Evolutionary conservation across 1,140 invertebrate species (phyloP).

Genomic region (Drosophila ambigua): DNA sequence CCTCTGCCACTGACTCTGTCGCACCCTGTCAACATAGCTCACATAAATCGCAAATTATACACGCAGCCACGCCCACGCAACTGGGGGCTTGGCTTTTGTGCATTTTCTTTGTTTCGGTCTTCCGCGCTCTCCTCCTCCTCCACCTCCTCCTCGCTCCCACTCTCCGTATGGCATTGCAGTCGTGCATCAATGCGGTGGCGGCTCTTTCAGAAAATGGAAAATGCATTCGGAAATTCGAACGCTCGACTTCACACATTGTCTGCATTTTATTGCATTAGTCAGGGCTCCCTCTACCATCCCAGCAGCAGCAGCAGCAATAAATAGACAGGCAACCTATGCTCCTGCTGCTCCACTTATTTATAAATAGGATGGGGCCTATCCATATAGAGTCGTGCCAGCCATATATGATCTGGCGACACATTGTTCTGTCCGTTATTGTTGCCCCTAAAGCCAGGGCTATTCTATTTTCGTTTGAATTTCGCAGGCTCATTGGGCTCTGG

Average conservation of each 20-base stretch:
- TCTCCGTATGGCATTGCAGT: constrained; percentile 18
- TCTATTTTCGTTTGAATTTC: too few relatives aligned
- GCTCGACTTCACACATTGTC: constrained; percentile 79
- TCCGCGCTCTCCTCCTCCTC: too few relatives aligned
- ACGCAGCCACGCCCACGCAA: constrained; percentile 62
- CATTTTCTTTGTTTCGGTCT: constrained; percentile 58
- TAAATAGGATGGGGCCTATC: not conserved
- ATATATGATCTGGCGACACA: constrained; percentile 10
- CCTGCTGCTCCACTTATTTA: too few relatives aligned
- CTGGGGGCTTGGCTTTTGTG: constrained; percentile 68
- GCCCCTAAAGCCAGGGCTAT: not conserved
- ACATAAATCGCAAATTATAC: constrained; percentile 82
- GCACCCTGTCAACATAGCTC: constrained; percentile 57
- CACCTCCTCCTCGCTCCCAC: too few relatives aligned
- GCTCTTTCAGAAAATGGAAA: constrained; percentile 56
- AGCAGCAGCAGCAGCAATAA: too few relatives aligned
- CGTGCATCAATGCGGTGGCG: constrained; percentile 45
- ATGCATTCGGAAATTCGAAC: constrained; percentile 76
- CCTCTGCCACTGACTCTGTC: not conserved
- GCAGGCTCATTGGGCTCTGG: constrained; percentile 11
- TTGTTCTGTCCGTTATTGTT: constrained; percentile 23
- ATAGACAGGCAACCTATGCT: too few relatives aligned
- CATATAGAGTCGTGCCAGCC: not conserved
- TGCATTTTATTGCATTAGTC: constrained; percentile 76
- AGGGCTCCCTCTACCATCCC: not conserved